Evolutionary conservation across 2,113 vertebrate genomes (phyloP), one percentile per base, ranked within the genome.

Genomic region (Malurus alboscapulatus): DNA sequence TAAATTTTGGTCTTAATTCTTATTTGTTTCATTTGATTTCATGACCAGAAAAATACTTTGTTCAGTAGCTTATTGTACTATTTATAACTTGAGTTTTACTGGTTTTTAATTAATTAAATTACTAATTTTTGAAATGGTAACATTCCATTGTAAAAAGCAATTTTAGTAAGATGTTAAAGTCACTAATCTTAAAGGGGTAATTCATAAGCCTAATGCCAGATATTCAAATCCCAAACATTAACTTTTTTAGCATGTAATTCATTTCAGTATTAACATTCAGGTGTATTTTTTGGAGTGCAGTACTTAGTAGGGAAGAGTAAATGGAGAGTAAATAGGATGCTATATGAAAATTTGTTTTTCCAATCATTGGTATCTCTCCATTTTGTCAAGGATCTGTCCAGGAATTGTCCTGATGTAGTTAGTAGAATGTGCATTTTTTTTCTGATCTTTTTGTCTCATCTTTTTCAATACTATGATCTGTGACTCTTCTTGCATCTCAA

Each of bases 361-460:
- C 17, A 30, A 0, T 71, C 6, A 9, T n/a, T 36, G 2, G 58
- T 59, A 11, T 10, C n/a, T 34, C 14, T 66, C 44, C 7, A 2
- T 66, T 72, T 34, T 44, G 13, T 53, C 40, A 59, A 42, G 42
- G 13, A 71, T 80, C 47, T 77, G 50, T 66, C 48, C 59, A 68
- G 20, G 29, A 85, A 5, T 45, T 85, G 36, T 84, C 29, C 18
- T 32, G 30, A 15, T 45, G 5, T 36, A 76, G 18, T 55, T 82
- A 32, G 2, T 87, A 44, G 29, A 79, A 66, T 1, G 3, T 47
- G 5, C 6, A 0, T 7, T 17, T 59, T 65, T 82, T 38, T n/a
- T 3, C n/a, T 76, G 53, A 40, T 34, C 34, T 34, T 34, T 34
- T 34, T 34, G 34, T 67, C 7, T 45, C 61, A 1, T 18, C 8